Base-by-base conservation (phyloP, 1,140 invertebrate species). In the Ostrea edulis region DNA sequence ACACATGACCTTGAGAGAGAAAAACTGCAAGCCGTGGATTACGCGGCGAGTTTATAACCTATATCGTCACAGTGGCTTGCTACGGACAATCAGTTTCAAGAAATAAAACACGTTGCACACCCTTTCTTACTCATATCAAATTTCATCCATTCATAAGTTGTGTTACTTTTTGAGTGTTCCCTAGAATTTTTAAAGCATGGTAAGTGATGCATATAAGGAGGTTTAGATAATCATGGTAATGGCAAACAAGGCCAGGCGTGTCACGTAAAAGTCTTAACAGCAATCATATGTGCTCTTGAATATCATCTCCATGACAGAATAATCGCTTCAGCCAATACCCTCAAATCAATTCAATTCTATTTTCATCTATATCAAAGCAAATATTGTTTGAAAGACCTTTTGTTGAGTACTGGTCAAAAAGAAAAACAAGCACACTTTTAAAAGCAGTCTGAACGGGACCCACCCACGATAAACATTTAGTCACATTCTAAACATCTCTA, bases 151-250 rank as follows among this genome's bases (percentile, higher is more conserved):
- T 71, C 68, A 71, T 71, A 71, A 71, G 7, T 62, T 62, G 58
- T 14, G 58, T 62, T 62, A 62, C 68, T 71, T 71, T 71, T 25
- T 71, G 55, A 62, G 2, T 62, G 17, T 77, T 14, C 68, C 25
- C 68, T 77, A 77, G 25, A 77, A 77, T 77, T 77, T 77, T 77
- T 35, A 77, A 77, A 77, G 68, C 25, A 77, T 17, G 68, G 29
- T 77, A 77, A 77, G 25, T 77, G 68, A 77, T 77, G 68, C 68
- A 77, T 2, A 25, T 77, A 77, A 77, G 35, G 68, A 71, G 68
- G 25, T 77, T 77, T 29, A 77, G 29, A 77, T 77, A 77, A n/a
- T n/a, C n/a, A n/a, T n/a, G n/a, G n/a, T n/a, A n/a, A 77, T 14
- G 68, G 29, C 25, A 11, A 20, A 29, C 68, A 77, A 35, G 68